Percentiles rank a stretch among this genome's conserved stretches.
Conservation (phyloP, 2,888 invertebrate genomes). For the Geotrupes spiniger region DNA sequence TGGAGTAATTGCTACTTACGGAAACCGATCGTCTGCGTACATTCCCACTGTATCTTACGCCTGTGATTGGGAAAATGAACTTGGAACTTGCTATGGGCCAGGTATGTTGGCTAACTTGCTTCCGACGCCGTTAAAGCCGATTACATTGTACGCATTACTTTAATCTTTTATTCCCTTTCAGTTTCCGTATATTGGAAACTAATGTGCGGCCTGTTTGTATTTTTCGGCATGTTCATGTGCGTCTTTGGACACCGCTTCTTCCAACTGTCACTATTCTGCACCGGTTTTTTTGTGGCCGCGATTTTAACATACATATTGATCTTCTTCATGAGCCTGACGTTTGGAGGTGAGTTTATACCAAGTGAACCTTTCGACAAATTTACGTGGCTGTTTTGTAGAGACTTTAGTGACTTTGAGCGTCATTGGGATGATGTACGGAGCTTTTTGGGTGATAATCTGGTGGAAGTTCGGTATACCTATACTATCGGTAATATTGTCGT, state of each 20-base stretch:
- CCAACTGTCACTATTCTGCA: conserved; percentile 55
- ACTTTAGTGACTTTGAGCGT: conserved; percentile 40
- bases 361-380: too few species aligned
- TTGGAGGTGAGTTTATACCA: conserved; percentile 25
- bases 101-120: conserved; percentile 52
- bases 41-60: conserved; percentile 67
- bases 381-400: conserved; percentile 55
- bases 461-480: conserved; percentile 61
- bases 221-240: conserved; percentile 62
- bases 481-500: conserved; percentile 58
- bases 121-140: too few species aligned
- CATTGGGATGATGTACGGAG: conserved; percentile 56
- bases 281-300: conserved; percentile 57
- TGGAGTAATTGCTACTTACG: conserved; percentile 55
- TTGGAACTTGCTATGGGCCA: conserved; percentile 54
- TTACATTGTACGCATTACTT: conserved; percentile 22
- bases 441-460: conserved; percentile 62
- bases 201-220: conserved; percentile 54
- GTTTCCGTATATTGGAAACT: conserved; percentile 53
- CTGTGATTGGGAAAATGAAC: conserved; percentile 55
- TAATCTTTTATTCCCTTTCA: conserved; percentile 35
- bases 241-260: conserved; percentile 65
- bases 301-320: conserved; percentile 14
- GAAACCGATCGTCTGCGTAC: conserved; percentile 58
- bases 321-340: conserved; percentile 18